Base-by-base conservation (phyloP, 2,113 vertebrate genomes). In the Dipodomys merriami region DNA sequence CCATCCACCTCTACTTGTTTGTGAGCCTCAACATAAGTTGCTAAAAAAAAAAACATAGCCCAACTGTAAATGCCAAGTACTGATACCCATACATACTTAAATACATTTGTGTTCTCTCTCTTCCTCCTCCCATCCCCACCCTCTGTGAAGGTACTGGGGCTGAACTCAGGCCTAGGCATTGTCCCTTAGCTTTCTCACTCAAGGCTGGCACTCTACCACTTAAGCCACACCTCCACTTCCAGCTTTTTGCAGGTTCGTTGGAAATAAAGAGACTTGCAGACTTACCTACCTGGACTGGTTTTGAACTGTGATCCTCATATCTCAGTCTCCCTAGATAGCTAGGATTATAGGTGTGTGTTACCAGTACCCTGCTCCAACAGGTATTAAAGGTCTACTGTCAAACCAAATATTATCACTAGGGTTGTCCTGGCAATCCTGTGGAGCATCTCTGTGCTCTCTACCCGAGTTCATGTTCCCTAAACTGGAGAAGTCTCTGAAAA, bases 401-500 rank as follows among this genome's bases (percentile, higher is more conserved):
- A 11, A 5, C 13, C 81, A 4, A 5, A 39, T 7, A 7, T 27
- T 19, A 5, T 1, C 60, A 1, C 60, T 8, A 35, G 44, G 8
- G 39, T 64, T 9, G 3, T 18, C 67, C 23, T 57, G 27, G 22
- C 18, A 60, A 46, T 76, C 84, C 81, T 62, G 5, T 16, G 64
- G 73, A 39, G 18, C 19, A 6, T 22, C 71, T 67, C 46, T 69
- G 22, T 71, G 44, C 89, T 92, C 46, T 92, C 91, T 86, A 65
- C 60, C 53, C 15, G 67, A 20, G 18, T 46, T 91, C 64, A 2
- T 29, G 53, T 57, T 83, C 62, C 46, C 35, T 60, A 68, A 18
- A 27, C 33, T 22, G n/a, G 39, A 46, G 67, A 89, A 46, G 18
- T 64, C 46, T 68, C 62, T 53, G 44, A 57, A 25, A 10, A 57